These are phyloP conservation scores for Agonum fuliginosum DNA, from an alignment of 2,888 invertebrate genomes.

Conservation along the genomic window DNA sequence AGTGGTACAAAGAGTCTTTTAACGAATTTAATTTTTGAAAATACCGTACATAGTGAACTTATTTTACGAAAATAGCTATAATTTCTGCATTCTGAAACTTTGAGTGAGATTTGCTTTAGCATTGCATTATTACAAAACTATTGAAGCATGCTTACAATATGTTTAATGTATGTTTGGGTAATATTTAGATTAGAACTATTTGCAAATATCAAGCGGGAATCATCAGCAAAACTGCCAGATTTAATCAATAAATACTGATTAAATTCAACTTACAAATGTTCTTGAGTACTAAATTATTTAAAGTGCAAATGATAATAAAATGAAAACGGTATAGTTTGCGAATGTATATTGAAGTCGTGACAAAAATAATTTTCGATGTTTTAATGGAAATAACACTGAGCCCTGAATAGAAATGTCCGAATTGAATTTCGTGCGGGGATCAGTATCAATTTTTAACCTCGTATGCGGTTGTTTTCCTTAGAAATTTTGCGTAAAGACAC, in stretches of 20 bases:
- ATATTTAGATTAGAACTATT: background rate
- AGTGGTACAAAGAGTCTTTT: background rate
- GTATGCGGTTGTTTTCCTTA: background rate
- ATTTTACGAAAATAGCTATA: too few species aligned
- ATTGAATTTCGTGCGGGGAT: background rate
- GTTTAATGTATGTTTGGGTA: too few species aligned
- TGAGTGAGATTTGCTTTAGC: background rate
- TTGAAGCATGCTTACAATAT: background rate
- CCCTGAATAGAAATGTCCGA: conserved; percentile 15
- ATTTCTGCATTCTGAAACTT: background rate
- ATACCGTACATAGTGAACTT: too few species aligned
- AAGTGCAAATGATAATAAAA: conserved; percentile 35
- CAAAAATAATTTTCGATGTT: conserved; percentile 38
- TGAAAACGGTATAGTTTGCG: conserved; percentile 12
- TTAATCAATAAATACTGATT: conserved; percentile 23
- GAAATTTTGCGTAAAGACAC: conserved; percentile 2
- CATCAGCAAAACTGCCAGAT: background rate
- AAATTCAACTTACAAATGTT: conserved; percentile 19
- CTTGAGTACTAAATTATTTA: conserved; percentile 16
- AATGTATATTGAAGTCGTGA: conserved; percentile 35
- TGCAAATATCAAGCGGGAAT: background rate
- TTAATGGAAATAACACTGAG: conserved; percentile 35
- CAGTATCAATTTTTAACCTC: conserved; percentile 24
- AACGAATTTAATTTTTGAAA: conserved; percentile 13
- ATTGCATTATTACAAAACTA: background rate